Base-by-base conservation (phyloP, 2,888 invertebrate genomes). In the Philopedon plagiatum region DNA sequence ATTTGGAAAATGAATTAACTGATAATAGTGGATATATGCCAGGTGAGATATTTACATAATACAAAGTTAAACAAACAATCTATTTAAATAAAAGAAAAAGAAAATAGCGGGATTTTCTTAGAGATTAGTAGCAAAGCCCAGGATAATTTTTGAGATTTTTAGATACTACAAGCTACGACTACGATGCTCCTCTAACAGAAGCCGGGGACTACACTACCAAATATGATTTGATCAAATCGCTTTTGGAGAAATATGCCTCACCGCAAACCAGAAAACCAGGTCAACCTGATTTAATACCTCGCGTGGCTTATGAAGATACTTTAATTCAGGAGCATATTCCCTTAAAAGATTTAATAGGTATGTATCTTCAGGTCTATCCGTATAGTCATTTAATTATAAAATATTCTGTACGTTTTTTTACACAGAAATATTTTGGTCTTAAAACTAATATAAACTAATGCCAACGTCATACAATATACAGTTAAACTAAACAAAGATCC, bases 191-290 rank as follows among this genome's bases (percentile, higher is more conserved):
- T 0, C 86, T 98, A 76, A 90, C 88, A 9, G 97, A 98, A 85
- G 93, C 94, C 60, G 97, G 97, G 0, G 97, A 97, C 86, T 92
- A 93, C 0, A 96, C 95, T 0, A 86, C 88, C 0, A 97, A 97
- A 86, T 85, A 89, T 84, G 88, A 87, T 71, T 88, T 88, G 1
- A 89, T 95, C 61, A 89, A 91, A 76, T 85, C 90, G 4, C 85
- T 90, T 13, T 66, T 84, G 8, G 71, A 71, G 9, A 77, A 80
- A 65, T 83, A 85, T 77, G 44, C 84, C 83, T 13, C 61, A 54
- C 32, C 77, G 81, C 32, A 78, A 68, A 82, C 83, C 0, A 77
- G 73, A 61, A 63, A 80, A 23, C 86, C 87, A 23, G 21, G 41
- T n/a, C 71, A 79, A 32, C 86, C 86, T 2, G 57, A 64, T 13